Base-by-base conservation (phyloP, 2,888 invertebrate genomes). In the Villa cingulata region DNA sequence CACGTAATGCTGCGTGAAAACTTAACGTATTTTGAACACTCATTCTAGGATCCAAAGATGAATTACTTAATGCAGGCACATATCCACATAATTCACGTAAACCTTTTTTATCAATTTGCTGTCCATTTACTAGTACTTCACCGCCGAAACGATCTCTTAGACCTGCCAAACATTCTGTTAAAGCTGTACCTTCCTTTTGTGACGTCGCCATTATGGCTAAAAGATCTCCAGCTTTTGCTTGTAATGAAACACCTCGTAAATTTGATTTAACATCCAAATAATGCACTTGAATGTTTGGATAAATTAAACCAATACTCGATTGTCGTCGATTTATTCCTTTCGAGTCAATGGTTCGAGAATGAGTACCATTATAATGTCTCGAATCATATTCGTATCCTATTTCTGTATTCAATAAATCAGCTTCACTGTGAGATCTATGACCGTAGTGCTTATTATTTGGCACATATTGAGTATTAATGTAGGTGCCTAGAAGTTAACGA, bases 131-230 rank as follows among this genome's bases (percentile, higher is more conserved):
- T 18, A 90, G 72, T 57, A 94, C 80, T 59, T 88, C 87, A 1
- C 91, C 91, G 2, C 78, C 63, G 65, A 74, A 61, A 57, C 81
- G 76, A 68, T 77, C 75, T 44, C 77, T 73, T 41, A 79, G 72
- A 14, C 90, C 89, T n/a, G 89, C 82, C 48, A 94, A 68, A 1
- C 87, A 81, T 59, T 91, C 86, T 45, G 92, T 71, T n/a, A 95
- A 71, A 0, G 84, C 81, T 1, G 86, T 86, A 14, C 91, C 89
- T 66, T 94, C 92, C 37, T 77, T 76, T 57, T 87, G 89, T 52
- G 84, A 81, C 0, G 94, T 94, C 2, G 92, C 84, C 79, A 95
- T 80, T 19, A 95, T 77, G 3, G 91, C 92, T 58, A 94, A 72
- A 40, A 94, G 77, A 70, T 95, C 94, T 27, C 92, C 91, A 0